Base-by-base conservation (phyloP, 92 coral and sea anemone genomes). In the Montipora capitata region DNA sequence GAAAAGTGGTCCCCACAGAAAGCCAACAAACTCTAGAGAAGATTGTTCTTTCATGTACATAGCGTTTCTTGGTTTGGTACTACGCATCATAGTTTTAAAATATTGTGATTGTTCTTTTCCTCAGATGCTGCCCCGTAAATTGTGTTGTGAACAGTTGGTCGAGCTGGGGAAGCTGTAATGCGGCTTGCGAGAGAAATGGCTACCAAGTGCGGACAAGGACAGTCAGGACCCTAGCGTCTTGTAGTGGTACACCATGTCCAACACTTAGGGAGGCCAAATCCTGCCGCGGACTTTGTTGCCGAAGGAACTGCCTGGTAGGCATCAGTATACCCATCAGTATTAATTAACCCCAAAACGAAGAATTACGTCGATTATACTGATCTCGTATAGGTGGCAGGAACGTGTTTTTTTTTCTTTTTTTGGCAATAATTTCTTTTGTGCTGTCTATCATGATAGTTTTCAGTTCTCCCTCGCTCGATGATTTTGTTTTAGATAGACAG, bases 71-170 rank as follows among this genome's bases (percentile, higher is more conserved):
- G 59, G 59, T 8, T 54, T 2, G 59, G 3, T 8, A 54, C 15
- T 0, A 54, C 59, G 35, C 35, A 27, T 27, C 35, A 27, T 27
- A 27, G 35, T 27, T 27, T 27, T 27, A 27, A 27, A 27, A 27
- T 27, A 27, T 48, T 2, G 6, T 48, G 52, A 48, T 48, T 48
- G 52, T 48, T 48, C 10, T 65, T 20, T 8, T 16, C 10, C 44
- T 57, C 68, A 95, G 95, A 41, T 96, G 99, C 70, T 96, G 99
- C 85, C 98, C 98, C 8, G 96, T 94, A 38, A 87, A 96, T 73
- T 94, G 99, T 57, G 86, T 39, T 18, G 95, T 93, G 39, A 88
- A 77, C 68, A 20, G 62, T 66, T 95, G 98, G 98, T 92, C 93
- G 3, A 48, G 83, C 39, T 95, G 98, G 98, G 92, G 95, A 16